Evolutionary conservation across 1,140 invertebrate species (phyloP).

Genomic region (Panagrolaimus sp.): DNA sequence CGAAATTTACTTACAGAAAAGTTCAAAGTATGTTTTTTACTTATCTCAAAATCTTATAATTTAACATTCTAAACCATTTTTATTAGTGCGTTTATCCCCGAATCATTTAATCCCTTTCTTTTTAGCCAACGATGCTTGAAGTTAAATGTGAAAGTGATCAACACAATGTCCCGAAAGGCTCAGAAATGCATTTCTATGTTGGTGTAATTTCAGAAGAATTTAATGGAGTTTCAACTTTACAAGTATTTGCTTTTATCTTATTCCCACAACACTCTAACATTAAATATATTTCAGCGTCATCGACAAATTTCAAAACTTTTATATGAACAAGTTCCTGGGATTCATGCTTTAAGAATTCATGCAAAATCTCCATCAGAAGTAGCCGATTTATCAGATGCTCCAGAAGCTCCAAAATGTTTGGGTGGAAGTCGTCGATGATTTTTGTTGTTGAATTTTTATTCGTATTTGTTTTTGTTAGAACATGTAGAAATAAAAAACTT

Average conservation of each 20-base stretch:
- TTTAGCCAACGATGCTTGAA: neutral
- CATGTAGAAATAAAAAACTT: too few species aligned
- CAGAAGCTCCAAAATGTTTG: slow-evolving; percentile 5
- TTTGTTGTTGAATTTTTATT: too few species aligned
- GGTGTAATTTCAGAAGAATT: neutral
- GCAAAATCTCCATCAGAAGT: slow-evolving; percentile 10
- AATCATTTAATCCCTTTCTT: too few species aligned
- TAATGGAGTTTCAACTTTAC: neutral
- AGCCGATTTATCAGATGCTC: neutral
- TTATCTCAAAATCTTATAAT: too few species aligned
- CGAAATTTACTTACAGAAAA: neutral
- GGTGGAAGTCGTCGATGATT: neutral
- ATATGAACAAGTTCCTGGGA: neutral
- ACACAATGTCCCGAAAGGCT: slow-evolving; percentile 10
- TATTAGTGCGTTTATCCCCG: too few species aligned
- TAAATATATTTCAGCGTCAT: neutral
- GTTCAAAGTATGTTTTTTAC: neutral
- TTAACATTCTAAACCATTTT: too few species aligned
- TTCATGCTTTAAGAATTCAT: neutral
- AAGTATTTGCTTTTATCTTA: neutral
- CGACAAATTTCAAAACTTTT: neutral
- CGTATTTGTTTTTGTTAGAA: too few species aligned
- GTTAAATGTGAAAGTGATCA: slow-evolving; percentile 6
- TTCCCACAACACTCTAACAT: neutral
- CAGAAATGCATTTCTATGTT: slow-evolving; percentile 13